Evolutionary conservation across 2,888 invertebrate species (phyloP).

Genomic region (Pandemis heparana): DNA sequence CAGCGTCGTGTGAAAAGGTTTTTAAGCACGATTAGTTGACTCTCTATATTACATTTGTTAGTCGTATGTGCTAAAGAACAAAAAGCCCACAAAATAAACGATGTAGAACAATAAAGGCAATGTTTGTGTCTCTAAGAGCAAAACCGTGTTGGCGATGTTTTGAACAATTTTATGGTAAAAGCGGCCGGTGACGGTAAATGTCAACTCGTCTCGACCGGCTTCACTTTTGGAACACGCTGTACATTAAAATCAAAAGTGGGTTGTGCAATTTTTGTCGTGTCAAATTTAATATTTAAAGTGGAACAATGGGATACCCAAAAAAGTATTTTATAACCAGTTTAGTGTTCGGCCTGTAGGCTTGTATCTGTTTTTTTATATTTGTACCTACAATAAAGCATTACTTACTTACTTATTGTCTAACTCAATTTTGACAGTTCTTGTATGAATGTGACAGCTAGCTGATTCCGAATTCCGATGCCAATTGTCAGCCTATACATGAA

Average conservation of each 20-base stretch:
- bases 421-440: no score
- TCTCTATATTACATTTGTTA: background rate
- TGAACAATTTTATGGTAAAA: slow-evolving; percentile 15
- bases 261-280: slow-evolving; percentile 2
- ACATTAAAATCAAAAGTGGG: slow-evolving; percentile 15
- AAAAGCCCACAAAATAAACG: slow-evolving; percentile 20
- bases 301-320: no score
- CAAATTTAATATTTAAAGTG: no score
- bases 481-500: no score
- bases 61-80: background rate
- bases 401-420: no score
- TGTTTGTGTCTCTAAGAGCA: slow-evolving; percentile 32
- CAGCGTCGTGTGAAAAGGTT: no score
- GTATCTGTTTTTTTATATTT: no score
- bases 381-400: no score
- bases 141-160: slow-evolving; percentile 31
- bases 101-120: slow-evolving; percentile 25
- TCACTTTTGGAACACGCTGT: slow-evolving; percentile 20
- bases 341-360: no score
- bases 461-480: no score
- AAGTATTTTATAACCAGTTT: no score
- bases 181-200: slow-evolving; percentile 3
- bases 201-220: slow-evolving; percentile 10
- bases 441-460: no score
- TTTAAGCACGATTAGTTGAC: background rate